Base-by-base conservation (phyloP, 2,888 invertebrate species). In the Chamaedrilus cognettii region DNA sequence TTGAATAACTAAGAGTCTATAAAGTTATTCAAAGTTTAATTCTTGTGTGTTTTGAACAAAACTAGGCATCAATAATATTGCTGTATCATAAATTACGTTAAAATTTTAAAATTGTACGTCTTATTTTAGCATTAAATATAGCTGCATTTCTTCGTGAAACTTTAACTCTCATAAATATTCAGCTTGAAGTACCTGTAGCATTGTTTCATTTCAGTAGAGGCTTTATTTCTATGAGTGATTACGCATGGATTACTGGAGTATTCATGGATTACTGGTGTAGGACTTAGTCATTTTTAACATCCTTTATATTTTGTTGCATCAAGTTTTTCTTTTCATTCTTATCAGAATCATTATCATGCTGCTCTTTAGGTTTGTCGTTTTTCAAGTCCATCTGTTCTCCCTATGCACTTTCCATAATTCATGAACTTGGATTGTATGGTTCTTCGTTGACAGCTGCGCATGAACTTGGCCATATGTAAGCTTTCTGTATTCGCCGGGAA, bases 401-500 rank as follows among this genome's bases (percentile, higher is more conserved):
- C 26, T 51, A 57, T 34, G 32, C 62, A 1, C 65, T 65, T 19
- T 68, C 68, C 3, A 49, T 72, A n/a, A 56, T 57, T 59, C 35
- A 42, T 28, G 70, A 72, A 34, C 32, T 32, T 30, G 69, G 70
- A 11, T 42, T 58, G 26, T 69, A 64, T 49, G 68, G 66, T 7
- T 31, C 70, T 23, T 66, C 66, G 4, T 61, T 66, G 32, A 71
- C 72, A 1, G 59, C 61, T 3, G 71, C 76, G 1, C 77, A 77
- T 58, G 77, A 77, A 52, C 60, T 77, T 30, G 77, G 74, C 2
- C 77, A 77, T 66, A 75, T 74, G 77, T 77, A 26, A 52, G 50
- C 19, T 42, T 42, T 42, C 19, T 42, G 42, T 15, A 42, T 11
- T 15, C n/a, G n/a, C n/a, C n/a, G n/a, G n/a, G n/a, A n/a, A n/a